Evolutionary conservation across 2,797 vertebrate species (phyloP).

Genomic region (Anas bernieri): DNA sequence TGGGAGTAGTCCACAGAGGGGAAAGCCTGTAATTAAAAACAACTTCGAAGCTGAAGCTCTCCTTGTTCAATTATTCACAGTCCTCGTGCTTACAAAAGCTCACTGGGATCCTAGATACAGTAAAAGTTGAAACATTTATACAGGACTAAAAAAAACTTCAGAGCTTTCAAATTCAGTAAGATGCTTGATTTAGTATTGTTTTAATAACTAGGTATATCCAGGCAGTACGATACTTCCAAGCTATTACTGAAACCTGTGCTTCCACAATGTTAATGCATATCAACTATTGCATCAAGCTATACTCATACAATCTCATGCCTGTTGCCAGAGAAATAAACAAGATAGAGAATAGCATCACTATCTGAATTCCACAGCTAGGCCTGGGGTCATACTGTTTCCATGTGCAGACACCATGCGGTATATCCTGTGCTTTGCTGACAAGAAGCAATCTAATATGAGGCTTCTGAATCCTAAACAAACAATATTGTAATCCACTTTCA

Average conservation of each 20-base stretch:
- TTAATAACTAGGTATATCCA: background rate
- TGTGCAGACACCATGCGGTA: slow-evolving; percentile 5
- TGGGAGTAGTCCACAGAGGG: background rate
- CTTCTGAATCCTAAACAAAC: slow-evolving; percentile 57
- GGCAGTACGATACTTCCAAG: background rate
- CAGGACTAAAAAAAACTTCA: background rate
- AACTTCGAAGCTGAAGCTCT: background rate
- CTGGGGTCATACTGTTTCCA: slow-evolving; percentile 10
- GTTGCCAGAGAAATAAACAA: background rate
- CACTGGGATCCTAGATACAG: background rate
- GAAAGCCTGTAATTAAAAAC: slow-evolving; percentile 46
- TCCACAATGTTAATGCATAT: background rate
- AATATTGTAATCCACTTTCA: slow-evolving; percentile 7
- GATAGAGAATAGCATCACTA: background rate
- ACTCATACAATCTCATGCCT: background rate
- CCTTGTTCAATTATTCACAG: background rate
- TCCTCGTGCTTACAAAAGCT: background rate
- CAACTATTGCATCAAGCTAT: background rate
- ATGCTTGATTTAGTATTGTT: background rate
- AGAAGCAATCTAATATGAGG: slow-evolving; percentile 56
- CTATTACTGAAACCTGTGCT: background rate
- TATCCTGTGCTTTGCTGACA: slow-evolving; percentile 56
- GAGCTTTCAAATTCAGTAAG: background rate
- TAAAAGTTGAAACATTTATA: background rate
- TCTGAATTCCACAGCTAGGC: background rate